Percentiles rank a stretch among this genome's conserved stretches.
Conservation (phyloP, 2,113 vertebrate genomes). For the Penelope pileata region DNA sequence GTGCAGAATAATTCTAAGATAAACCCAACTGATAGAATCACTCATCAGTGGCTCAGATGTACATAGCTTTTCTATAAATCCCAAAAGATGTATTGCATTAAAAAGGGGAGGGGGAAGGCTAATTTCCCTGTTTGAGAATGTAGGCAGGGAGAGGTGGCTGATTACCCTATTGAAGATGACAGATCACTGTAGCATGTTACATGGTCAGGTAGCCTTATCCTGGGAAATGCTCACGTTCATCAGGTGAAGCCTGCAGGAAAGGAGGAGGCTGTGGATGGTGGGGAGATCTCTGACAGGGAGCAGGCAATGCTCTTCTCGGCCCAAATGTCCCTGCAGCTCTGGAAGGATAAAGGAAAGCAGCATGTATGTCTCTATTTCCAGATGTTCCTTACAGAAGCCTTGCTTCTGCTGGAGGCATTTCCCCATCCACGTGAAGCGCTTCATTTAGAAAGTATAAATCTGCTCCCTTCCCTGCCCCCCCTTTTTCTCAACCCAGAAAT, state of each 20-base stretch:
- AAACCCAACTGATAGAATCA: conserved; percentile 34
- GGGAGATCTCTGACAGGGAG: background rate
- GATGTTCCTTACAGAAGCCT: conserved; percentile 17
- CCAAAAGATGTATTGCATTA: background rate
- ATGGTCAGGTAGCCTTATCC: background rate
- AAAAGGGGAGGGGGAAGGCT: background rate
- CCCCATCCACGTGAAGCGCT: background rate
- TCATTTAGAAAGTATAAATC: background rate
- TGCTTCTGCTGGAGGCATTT: conserved; percentile 33
- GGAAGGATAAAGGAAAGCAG: background rate
- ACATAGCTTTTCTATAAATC: background rate
- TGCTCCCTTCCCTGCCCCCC: background rate
- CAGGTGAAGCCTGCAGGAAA: conserved; percentile 27
- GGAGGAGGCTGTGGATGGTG: background rate
- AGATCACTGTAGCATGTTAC: background rate
- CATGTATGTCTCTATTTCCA: background rate
- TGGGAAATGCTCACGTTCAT: background rate
- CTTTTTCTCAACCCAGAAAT: background rate
- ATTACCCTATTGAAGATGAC: background rate
- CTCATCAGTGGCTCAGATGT: background rate
- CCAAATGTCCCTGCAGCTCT: background rate
- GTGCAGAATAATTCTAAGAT: conserved; percentile 28
- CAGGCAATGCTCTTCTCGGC: background rate
- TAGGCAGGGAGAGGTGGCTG: background rate
- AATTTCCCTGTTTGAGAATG: background rate